A percentile compares a stretch with the other conserved stretches of the same genome.
phyloP scores from a whole-genome alignment of 2,113 vertebrate genomes.

The Lycaon pictus region DNA sequence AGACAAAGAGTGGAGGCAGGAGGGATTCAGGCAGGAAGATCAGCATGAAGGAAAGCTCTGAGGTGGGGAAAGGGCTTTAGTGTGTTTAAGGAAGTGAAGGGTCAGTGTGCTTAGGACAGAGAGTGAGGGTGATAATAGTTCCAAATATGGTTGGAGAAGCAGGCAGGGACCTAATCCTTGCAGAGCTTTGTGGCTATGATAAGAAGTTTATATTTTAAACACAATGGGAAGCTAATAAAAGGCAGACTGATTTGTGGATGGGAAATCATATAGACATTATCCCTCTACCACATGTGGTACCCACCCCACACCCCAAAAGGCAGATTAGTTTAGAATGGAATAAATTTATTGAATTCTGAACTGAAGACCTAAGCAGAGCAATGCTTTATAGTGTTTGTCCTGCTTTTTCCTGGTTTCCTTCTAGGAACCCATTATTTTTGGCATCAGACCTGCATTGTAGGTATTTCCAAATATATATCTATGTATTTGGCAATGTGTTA shows the following conservation, averaged over 20 bases:
- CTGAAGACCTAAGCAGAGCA: neutral
- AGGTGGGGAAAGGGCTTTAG: neutral
- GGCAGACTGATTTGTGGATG: neutral
- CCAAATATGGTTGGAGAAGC: neutral
- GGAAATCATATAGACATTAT: constrained; percentile 13
- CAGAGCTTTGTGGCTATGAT: neutral
- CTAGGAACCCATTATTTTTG: neutral
- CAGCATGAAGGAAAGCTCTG: neutral
- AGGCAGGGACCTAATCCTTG: neutral
- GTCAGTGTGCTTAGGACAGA: neutral
- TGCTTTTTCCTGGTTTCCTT: constrained; percentile 20
- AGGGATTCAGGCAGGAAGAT: neutral
- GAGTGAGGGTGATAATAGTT: neutral
- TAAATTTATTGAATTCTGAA: constrained; percentile 5
- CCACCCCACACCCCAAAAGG: neutral
- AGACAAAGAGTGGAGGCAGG: neutral
- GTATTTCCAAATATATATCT: neutral
- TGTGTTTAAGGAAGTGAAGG: neutral
- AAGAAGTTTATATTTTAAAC: constrained; percentile 36
- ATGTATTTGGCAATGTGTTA: neutral
- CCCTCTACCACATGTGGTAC: neutral
- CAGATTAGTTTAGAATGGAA: constrained; percentile 24
- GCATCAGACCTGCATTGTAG: neutral
- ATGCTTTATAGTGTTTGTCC: neutral
- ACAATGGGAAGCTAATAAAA: neutral